These are phyloP conservation scores for Schrankia costaestrigalis DNA, from an alignment of 2,888 invertebrate genomes.

Conservation along the genomic window DNA sequence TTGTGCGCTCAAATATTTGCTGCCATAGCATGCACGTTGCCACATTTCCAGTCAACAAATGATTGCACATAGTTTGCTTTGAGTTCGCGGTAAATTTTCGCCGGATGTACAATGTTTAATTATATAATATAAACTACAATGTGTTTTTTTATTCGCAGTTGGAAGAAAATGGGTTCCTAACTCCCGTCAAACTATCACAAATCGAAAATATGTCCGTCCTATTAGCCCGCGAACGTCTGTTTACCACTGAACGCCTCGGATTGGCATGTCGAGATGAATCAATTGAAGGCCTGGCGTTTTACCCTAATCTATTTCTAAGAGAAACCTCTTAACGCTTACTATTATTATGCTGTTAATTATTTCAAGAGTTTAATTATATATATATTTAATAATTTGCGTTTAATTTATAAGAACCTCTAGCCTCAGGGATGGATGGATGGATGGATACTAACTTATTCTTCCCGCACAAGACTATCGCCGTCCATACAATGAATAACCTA, in stretches of 20 bases:
- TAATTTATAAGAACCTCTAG: neutral
- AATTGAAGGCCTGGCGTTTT: conserved; percentile 96
- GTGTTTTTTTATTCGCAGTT: conserved; percentile 70
- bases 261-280: conserved; percentile 96
- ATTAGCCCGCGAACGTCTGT: conserved; percentile 93
- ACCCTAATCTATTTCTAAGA: conserved; percentile 91
- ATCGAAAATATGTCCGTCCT: conserved; percentile 91
- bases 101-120: too few relatives aligned
- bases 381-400: conserved; percentile 5
- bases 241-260: conserved; percentile 92
- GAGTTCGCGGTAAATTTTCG: too few relatives aligned
- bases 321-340: conserved; percentile 42
- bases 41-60: too few relatives aligned
- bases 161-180: conserved; percentile 85
- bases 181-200: conserved; percentile 93
- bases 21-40: too few relatives aligned
- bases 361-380: conserved; percentile 30
- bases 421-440: too few relatives aligned
- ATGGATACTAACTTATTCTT: too few relatives aligned
- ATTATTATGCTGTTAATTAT: conserved; percentile 23
- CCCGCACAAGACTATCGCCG: too few relatives aligned
- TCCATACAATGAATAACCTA: too few relatives aligned
- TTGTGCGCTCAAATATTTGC: too few relatives aligned
- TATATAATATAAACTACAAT: neutral
- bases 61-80: too few relatives aligned